phyloP scores from a whole-genome alignment of 2,797 vertebrate genomes.

The Aphelocoma californica region DNA sequence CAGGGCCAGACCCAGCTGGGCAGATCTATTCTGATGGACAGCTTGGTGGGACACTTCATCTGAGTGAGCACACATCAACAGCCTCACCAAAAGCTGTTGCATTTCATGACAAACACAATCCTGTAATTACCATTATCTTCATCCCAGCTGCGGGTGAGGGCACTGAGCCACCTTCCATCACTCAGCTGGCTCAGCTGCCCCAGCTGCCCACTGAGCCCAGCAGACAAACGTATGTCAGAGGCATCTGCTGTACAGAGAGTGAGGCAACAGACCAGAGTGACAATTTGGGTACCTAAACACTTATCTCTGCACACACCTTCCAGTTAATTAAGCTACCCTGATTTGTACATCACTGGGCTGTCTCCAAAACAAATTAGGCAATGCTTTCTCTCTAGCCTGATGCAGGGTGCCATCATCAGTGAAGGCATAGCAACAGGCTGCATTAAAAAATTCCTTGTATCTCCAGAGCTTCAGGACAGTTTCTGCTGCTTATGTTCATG shows the following conservation, averaged over 20 bases:
- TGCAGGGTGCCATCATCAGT: background rate
- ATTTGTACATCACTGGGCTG: background rate
- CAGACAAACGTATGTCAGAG: background rate
- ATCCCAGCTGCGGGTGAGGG: background rate
- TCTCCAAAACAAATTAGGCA: background rate
- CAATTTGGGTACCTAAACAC: background rate
- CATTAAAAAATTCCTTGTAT: background rate
- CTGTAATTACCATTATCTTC: background rate
- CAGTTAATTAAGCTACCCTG: background rate
- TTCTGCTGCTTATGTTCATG: background rate
- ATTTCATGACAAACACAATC: background rate
- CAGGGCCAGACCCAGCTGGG: background rate
- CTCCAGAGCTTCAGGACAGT: background rate
- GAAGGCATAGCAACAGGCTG: background rate
- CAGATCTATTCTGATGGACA: background rate
- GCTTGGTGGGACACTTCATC: background rate
- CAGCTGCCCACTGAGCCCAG: background rate
- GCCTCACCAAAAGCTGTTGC: background rate
- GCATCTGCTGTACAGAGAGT: background rate
- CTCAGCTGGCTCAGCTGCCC: background rate
- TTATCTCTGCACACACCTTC: background rate
- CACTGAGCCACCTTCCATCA: background rate
- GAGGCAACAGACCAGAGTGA: background rate
- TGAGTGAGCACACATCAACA: background rate
- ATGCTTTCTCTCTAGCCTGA: background rate